Evolutionary conservation across 1,140 invertebrate genomes (phyloP).

Genomic region (Pseudoatta argentina): DNA sequence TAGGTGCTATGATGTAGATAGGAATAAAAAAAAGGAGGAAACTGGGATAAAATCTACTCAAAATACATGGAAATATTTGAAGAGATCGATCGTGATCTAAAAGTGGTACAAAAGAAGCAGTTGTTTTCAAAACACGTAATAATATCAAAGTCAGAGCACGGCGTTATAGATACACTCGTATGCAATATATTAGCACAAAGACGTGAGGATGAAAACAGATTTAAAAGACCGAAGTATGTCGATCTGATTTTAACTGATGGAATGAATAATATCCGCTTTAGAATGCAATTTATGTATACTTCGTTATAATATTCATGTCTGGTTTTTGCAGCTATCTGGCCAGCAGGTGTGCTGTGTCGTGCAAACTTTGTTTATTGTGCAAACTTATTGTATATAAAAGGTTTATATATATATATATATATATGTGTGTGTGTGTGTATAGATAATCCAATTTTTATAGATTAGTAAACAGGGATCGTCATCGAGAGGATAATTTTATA

Average conservation of each 20-base stretch:
- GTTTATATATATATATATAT: too few species aligned
- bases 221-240: not conserved
- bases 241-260: not conserved
- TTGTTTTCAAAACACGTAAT: too few species aligned
- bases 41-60: constrained; percentile 31
- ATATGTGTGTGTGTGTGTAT: not conserved
- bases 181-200: constrained; percentile 14
- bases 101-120: constrained; percentile 11
- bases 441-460: too few species aligned
- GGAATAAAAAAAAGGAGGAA: constrained; percentile 24
- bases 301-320: constrained; percentile 23
- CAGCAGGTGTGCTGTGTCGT: not conserved
- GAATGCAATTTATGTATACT: constrained; percentile 3
- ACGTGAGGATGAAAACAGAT: constrained; percentile 1
- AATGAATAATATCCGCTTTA: constrained; percentile 2
- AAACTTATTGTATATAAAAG: too few species aligned
- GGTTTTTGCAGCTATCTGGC: constrained; percentile 14
- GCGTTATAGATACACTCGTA: not conserved
- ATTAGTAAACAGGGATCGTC: too few species aligned
- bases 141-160: constrained; percentile 10
- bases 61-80: constrained; percentile 34
- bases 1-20: constrained; percentile 15
- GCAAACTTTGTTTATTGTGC: constrained; percentile 37
- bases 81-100: constrained; percentile 46
- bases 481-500: too few species aligned